Base-by-base conservation (phyloP, 2,888 invertebrate genomes). In the Eurytoma adleriae region DNA sequence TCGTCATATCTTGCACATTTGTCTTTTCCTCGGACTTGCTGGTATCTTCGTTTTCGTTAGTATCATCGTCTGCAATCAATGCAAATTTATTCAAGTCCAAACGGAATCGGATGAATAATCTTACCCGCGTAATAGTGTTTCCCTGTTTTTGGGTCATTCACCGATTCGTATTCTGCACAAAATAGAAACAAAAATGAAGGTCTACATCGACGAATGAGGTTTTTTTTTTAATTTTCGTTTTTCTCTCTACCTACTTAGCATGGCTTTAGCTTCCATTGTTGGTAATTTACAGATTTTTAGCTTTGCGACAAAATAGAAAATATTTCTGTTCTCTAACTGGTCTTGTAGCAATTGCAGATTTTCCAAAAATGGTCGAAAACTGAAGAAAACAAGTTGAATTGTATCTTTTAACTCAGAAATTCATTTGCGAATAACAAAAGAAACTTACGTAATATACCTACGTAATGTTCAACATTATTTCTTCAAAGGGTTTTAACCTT, bases 1-100 rank as follows among this genome's bases (percentile, higher is more conserved):
- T 91, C 73, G 92, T 90, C 1, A 92, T 91, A 61, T 91, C 89
- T 90, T 92, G 92, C 3, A 30, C n/a, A 7, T 68, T 40, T 16
- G n/a, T 24, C n/a, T 14, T 40, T n/a, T 30, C 16, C 16, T 66
- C 24, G 16, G 57, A 52, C 13, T 12, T 20, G 56, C 7, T 1
- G 12, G 16, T 18, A 3, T 72, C 61, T 5, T 62, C 30, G 16
- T 73, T 18, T 62, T 62, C 52, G 12, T 62, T 62, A 62, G n/a
- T 61, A 0, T 61, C 61, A 27, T 24, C 18, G 4, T 27, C 24
- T 30, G 27, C 14, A 54, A 16, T 54, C 14, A 16, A 7, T 13
- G n/a, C 14, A 54, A 54, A 54, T 13, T 54, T 54, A 54, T 16
- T 54, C n/a, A 54, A 54, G 12, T 14, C 54, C 54, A 54, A 54